phyloP scores from a whole-genome alignment of 1,140 invertebrate genomes.

The Manduca sexta region DNA sequence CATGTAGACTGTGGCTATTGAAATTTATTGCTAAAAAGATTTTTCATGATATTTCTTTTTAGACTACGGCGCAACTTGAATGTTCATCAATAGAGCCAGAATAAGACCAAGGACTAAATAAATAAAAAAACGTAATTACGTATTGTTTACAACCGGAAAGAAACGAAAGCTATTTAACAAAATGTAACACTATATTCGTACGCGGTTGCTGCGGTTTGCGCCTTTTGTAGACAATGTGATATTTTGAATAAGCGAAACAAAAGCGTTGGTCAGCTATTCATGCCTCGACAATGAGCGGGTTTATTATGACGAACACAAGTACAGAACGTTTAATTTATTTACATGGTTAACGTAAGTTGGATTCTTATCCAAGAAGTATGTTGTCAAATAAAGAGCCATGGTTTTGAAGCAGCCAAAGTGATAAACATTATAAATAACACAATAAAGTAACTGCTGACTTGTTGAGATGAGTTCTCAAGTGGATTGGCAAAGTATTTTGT shows the following conservation, averaged over 20 bases:
- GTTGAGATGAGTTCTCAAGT: too few species aligned
- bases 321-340: slow-evolving; percentile 13
- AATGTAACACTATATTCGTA: slow-evolving; percentile 3
- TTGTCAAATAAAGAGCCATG: slow-evolving; percentile 1
- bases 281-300: slow-evolving; percentile 21
- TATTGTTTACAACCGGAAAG: neutral
- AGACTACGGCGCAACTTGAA: too few species aligned
- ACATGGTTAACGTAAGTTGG: neutral
- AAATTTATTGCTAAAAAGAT: too few species aligned
- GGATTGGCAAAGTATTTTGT: too few species aligned
- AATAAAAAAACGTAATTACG: neutral
- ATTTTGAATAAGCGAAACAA: slow-evolving; percentile 32
- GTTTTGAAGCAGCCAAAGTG: too few species aligned
- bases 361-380: too few species aligned
- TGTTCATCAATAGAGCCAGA: too few species aligned
- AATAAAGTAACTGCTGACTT: too few species aligned
- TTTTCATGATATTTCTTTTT: too few species aligned
- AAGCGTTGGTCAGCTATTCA: slow-evolving; percentile 29
- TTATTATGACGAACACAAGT: slow-evolving; percentile 14
- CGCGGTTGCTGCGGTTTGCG: slow-evolving; percentile 6
- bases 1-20: too few species aligned
- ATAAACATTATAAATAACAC: too few species aligned
- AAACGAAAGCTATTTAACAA: neutral
- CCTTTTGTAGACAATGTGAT: slow-evolving; percentile 29
- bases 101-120: too few species aligned